Conservation (phyloP, 2,888 invertebrate genomes). For the Lithophane socia region DNA sequence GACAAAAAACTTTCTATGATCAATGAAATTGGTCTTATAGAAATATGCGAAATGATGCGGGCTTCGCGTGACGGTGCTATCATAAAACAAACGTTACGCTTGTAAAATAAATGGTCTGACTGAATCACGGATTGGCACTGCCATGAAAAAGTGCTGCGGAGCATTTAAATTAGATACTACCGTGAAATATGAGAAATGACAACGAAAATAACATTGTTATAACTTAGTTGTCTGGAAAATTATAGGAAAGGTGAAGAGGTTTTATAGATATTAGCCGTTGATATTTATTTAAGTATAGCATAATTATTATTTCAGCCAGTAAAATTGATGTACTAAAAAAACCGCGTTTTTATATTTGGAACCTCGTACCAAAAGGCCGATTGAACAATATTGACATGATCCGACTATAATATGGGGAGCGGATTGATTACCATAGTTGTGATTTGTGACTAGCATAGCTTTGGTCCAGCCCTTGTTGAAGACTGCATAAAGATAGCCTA, state of each 20-base stretch:
- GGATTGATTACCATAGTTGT: too few species aligned
- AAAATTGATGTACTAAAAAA: too few species aligned
- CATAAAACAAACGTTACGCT: slow-evolving; percentile 47
- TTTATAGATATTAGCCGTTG: not conserved
- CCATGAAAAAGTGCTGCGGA: slow-evolving; percentile 17
- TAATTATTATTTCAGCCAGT: not conserved
- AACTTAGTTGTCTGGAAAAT: slow-evolving; percentile 16
- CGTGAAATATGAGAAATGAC: slow-evolving; percentile 13
- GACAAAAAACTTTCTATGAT: slow-evolving; percentile 9
- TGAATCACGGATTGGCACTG: slow-evolving; percentile 47
- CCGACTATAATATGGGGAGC: not conserved
- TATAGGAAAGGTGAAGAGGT: not conserved
- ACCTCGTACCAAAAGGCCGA: not conserved
- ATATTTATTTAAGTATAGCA: too few species aligned
- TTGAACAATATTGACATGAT: not conserved
- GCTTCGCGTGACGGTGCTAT: slow-evolving; percentile 55
- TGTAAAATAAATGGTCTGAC: slow-evolving; percentile 42
- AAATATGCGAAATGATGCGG: slow-evolving; percentile 46
- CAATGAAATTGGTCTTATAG: slow-evolving; percentile 22
- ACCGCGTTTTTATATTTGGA: too few species aligned
- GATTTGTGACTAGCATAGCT: not conserved
- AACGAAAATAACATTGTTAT: slow-evolving; percentile 14
- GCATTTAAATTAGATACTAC: slow-evolving; percentile 35
- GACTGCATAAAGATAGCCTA: not conserved
- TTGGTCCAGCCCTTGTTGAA: not conserved